A percentile compares a stretch with the other conserved stretches of the same genome.
phyloP scores from a whole-genome alignment of 92 coral and sea anemone genomes.

The Porites evermanni region DNA sequence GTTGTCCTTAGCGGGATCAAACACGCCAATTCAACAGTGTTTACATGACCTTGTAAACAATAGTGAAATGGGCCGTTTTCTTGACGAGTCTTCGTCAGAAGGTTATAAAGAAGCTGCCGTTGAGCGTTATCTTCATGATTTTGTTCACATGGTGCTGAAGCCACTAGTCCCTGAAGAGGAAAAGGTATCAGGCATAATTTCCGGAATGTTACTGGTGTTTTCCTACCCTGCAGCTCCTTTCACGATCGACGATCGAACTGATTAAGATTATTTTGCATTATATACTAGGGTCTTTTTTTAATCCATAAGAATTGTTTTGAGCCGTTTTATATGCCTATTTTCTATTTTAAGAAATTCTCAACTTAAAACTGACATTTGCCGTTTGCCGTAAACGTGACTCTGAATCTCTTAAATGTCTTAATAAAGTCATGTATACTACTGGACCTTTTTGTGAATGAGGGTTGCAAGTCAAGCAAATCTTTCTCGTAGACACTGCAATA shows the following conservation, averaged over 20 bases:
- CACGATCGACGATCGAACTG: too few species aligned
- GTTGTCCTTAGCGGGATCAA: conserved; percentile 10
- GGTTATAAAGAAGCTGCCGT: conserved; percentile 57
- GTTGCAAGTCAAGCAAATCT: background rate
- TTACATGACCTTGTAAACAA: conserved; percentile 20
- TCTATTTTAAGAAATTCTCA: too few species aligned
- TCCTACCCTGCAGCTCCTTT: too few species aligned
- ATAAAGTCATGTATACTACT: too few species aligned
- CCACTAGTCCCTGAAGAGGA: conserved; percentile 54
- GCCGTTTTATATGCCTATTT: too few species aligned
- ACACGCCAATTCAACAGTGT: conserved; percentile 42
- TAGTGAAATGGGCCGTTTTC: conserved; percentile 25
- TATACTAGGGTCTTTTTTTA: too few species aligned
- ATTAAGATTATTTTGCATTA: too few species aligned
- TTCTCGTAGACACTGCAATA: background rate
- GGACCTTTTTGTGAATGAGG: too few species aligned
- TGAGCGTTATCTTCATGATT: conserved; percentile 73
- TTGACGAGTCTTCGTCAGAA: conserved; percentile 31
- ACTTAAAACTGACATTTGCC: too few species aligned
- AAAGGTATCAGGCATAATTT: conserved; percentile 48
- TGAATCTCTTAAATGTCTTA: too few species aligned
- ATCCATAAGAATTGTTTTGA: too few species aligned
- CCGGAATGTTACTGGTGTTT: background rate
- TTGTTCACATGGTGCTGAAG: conserved; percentile 78
- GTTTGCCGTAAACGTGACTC: too few species aligned